Conservation (phyloP, 2,113 vertebrate species). For the Odobenus rosmarus region DNA sequence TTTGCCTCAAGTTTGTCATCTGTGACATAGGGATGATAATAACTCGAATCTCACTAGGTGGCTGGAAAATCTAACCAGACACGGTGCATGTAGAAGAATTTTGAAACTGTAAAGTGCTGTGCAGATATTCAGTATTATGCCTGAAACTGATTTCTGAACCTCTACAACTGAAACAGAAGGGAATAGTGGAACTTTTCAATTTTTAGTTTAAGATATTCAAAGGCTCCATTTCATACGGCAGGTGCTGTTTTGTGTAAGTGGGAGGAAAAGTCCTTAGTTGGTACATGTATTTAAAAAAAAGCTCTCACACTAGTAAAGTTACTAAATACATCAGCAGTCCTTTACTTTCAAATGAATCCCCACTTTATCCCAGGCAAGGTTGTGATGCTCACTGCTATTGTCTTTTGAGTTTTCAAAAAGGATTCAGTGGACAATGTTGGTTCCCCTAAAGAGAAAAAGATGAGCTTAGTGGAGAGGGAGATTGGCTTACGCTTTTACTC, state of each 20-base stretch:
- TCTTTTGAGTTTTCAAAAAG: neutral
- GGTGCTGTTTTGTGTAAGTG: neutral
- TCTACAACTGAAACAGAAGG: neutral
- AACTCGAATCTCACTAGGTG: neutral
- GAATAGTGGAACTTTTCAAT: neutral
- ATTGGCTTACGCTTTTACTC: neutral
- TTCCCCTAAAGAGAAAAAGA: neutral
- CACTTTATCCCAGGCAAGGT: neutral
- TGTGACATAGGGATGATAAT: neutral
- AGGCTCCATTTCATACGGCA: neutral
- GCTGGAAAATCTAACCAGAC: neutral
- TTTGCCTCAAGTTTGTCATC: neutral
- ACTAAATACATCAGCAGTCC: neutral
- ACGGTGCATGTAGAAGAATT: neutral
- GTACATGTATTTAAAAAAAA: neutral
- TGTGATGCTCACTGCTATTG: neutral
- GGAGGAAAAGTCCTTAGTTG: neutral
- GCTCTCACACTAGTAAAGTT: neutral
- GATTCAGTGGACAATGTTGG: neutral
- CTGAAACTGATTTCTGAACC: neutral
- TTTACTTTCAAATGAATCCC: neutral
- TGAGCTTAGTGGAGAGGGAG: neutral
- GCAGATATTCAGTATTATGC: neutral
- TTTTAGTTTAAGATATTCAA: neutral
- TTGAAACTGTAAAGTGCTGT: neutral